phyloP scores from a whole-genome alignment of 2,113 vertebrate species.

The Hippolais icterina region DNA sequence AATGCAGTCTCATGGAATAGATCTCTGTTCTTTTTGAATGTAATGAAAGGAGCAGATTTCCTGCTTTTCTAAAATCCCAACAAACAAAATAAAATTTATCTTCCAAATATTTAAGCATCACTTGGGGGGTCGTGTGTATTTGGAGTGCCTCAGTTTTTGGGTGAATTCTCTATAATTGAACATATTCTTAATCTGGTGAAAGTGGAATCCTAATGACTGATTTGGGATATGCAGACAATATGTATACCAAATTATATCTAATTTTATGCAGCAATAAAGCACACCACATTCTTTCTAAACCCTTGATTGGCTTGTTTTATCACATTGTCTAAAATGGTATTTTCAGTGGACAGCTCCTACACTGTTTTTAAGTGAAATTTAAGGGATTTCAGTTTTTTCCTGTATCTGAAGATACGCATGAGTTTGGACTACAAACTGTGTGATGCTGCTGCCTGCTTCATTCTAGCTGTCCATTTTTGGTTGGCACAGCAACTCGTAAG shows the following conservation, averaged over 20 bases:
- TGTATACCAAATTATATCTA: not conserved
- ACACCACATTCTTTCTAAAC: not conserved
- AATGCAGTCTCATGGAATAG: not conserved
- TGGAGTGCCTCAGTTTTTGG: not conserved
- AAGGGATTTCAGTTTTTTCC: not conserved
- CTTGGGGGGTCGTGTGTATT: fast-evolving
- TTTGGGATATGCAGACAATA: not conserved
- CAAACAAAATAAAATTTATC: not conserved
- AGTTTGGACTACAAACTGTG: not conserved
- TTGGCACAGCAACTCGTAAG: conserved; percentile 15
- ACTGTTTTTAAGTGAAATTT: not conserved
- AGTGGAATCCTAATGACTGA: not conserved
- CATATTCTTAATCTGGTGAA: not conserved
- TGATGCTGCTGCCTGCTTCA: not conserved
- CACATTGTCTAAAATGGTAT: not conserved
- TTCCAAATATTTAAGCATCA: not conserved
- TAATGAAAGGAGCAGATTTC: not conserved
- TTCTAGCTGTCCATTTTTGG: conserved; percentile 21
- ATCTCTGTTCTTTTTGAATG: not conserved
- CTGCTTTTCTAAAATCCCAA: not conserved
- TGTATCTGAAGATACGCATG: not conserved
- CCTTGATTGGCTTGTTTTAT: not conserved
- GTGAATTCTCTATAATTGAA: not conserved
- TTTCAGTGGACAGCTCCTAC: not conserved
- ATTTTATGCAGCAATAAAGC: not conserved